Evolutionary conservation across 1,140 invertebrate species (phyloP).

Genomic region (Drosophila ironensis): DNA sequence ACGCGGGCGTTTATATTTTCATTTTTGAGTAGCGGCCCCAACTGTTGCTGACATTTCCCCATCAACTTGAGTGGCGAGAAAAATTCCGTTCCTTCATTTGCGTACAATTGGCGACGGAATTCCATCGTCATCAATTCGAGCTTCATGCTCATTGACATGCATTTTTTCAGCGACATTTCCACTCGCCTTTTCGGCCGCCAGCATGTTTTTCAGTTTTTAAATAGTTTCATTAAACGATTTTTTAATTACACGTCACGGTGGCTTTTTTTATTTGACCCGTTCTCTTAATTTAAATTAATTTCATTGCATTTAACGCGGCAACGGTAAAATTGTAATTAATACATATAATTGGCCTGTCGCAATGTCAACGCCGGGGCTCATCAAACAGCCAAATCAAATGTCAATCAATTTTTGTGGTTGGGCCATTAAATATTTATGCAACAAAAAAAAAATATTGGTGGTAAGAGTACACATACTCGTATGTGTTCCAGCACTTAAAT

Average conservation of each 20-base stretch:
- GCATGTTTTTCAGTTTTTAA: conserved; percentile 11
- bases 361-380: conserved; percentile 4
- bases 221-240: conserved; percentile 28
- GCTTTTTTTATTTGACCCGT: conserved; percentile 16
- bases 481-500: conserved; percentile 17
- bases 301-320: conserved; percentile 12
- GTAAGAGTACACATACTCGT: conserved; percentile 1
- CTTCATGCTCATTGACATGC: neutral
- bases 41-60: conserved; percentile 72
- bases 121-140: conserved; percentile 17
- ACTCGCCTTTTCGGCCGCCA: neutral
- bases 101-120: conserved; percentile 5
- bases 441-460: neutral
- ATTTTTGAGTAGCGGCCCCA: conserved; percentile 54
- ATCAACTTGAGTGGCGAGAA: conserved; percentile 63
- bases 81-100: conserved; percentile 28
- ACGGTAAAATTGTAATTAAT: conserved; percentile 62
- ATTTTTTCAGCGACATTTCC: conserved; percentile 2
- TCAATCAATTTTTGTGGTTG: conserved; percentile 61
- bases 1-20: conserved; percentile 35
- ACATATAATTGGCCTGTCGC: conserved; percentile 48
- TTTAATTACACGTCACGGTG: conserved; percentile 46
- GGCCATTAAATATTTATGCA: conserved; percentile 39
- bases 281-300: conserved; percentile 61
- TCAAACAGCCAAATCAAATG: conserved; percentile 43